phyloP scores from a whole-genome alignment of 2,888 invertebrate genomes.

The Pyralis farinalis region DNA sequence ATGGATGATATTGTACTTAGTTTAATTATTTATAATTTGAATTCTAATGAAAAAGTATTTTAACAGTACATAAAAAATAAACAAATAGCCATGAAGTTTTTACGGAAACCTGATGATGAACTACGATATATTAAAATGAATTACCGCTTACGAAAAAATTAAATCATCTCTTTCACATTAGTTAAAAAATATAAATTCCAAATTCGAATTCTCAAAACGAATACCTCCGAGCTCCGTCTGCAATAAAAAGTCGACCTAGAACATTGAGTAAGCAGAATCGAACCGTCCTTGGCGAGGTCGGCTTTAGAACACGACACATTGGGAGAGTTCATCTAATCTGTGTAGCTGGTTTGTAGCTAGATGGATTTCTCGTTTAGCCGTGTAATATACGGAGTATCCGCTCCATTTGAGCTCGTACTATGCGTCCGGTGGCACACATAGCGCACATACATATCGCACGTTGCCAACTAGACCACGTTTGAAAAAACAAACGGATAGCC shows the following conservation, averaged over 20 bases:
- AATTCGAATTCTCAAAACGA: conserved; percentile 27
- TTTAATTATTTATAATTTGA: too few relatives aligned
- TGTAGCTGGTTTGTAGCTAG: conserved; percentile 5
- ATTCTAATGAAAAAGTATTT: too few relatives aligned
- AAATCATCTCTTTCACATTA: too few relatives aligned
- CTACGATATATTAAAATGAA: too few relatives aligned
- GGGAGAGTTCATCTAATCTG: conserved; percentile 13
- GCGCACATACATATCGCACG: conserved; percentile 72
- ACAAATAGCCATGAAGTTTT: too few relatives aligned
- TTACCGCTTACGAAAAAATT: too few relatives aligned
- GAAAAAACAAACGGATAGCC: conserved; percentile 65
- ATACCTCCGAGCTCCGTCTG: conserved; percentile 49
- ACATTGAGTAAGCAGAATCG: conserved; percentile 67
- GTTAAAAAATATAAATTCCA: conserved; percentile 7
- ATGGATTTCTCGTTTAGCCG: conserved; percentile 44
- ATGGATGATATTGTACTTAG: too few relatives aligned
- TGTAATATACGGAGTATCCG: conserved; percentile 54
- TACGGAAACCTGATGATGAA: too few relatives aligned
- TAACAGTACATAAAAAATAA: too few relatives aligned
- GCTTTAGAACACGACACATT: conserved; percentile 32
- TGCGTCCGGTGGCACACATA: conserved; percentile 76
- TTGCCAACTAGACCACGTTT: conserved; percentile 59
- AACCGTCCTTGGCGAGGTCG: conserved; percentile 76
- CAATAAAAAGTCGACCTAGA: conserved; percentile 62
- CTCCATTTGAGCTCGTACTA: conserved; percentile 62